These are phyloP conservation scores for Lamellibrachia satsuma DNA, from an alignment of 2,888 invertebrate species.

Conservation along the genomic window DNA sequence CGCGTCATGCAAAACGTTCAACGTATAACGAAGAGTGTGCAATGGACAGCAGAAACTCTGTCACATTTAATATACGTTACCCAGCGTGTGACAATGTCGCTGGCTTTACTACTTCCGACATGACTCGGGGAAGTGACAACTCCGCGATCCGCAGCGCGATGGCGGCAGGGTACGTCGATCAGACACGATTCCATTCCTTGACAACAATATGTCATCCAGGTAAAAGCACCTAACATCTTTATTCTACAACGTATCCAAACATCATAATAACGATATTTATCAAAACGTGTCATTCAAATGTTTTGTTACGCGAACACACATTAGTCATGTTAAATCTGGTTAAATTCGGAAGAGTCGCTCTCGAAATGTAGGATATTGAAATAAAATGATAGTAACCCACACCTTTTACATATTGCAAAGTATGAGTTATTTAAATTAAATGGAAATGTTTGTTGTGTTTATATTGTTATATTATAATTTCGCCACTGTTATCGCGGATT, in stretches of 20 bases:
- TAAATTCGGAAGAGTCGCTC: too few relatives aligned
- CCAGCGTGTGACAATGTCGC: neutral
- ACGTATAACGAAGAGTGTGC: neutral
- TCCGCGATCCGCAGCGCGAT: neutral
- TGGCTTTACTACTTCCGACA: neutral
- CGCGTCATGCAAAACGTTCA: neutral
- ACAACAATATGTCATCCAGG: neutral
- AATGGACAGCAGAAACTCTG: constrained; percentile 1
- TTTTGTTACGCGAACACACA: too few relatives aligned
- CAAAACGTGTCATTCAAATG: too few relatives aligned
- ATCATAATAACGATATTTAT: too few relatives aligned
- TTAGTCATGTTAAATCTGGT: too few relatives aligned
- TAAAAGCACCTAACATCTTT: neutral
- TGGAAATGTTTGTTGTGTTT: too few relatives aligned
- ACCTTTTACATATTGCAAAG: too few relatives aligned
- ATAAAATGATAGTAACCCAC: too few relatives aligned
- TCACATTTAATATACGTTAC: neutral
- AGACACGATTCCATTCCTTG: neutral
- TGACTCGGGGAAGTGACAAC: neutral
- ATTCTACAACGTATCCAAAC: neutral
- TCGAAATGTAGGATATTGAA: too few relatives aligned
- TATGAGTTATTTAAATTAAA: too few relatives aligned
- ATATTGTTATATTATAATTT: too few relatives aligned
- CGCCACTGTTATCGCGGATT: too few relatives aligned
- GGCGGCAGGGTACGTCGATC: neutral